These are phyloP conservation scores for Botia kubotai DNA, from an alignment of 2,797 vertebrate genomes.

Conservation along the genomic window DNA sequence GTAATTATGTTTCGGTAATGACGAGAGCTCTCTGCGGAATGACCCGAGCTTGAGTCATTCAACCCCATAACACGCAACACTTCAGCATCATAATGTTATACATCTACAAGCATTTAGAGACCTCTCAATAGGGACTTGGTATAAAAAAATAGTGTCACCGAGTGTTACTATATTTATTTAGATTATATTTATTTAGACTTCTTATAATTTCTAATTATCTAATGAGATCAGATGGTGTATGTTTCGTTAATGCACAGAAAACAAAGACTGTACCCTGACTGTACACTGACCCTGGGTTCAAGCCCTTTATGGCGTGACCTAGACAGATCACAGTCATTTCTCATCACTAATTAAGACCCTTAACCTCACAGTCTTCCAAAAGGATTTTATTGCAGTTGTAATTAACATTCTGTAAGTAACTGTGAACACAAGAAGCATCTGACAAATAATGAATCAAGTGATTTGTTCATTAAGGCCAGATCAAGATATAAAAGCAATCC, in stretches of 20 bases:
- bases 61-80: neutral
- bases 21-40: constrained; percentile 5
- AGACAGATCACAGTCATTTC: neutral
- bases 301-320: neutral
- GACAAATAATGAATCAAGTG: constrained; percentile 12
- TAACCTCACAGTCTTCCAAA: neutral
- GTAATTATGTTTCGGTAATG: constrained; percentile 31
- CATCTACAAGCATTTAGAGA: neutral
- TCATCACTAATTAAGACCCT: constrained; percentile 2
- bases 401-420: neutral
- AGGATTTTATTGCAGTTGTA: neutral
- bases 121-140: neutral
- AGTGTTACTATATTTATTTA: neutral
- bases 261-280: neutral
- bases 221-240: neutral
- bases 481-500: constrained; percentile 18
- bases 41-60: constrained; percentile 26
- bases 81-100: constrained; percentile 15
- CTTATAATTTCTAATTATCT: neutral
- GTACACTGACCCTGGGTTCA: neutral
- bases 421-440: neutral
- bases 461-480: constrained; percentile 18
- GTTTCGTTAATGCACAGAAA: neutral
- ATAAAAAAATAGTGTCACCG: neutral
- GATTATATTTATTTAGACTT: neutral